Percentiles rank a stretch among this genome's conserved stretches.
phyloP scores from a whole-genome alignment of 2,113 vertebrate genomes.

The Channa argus region DNA sequence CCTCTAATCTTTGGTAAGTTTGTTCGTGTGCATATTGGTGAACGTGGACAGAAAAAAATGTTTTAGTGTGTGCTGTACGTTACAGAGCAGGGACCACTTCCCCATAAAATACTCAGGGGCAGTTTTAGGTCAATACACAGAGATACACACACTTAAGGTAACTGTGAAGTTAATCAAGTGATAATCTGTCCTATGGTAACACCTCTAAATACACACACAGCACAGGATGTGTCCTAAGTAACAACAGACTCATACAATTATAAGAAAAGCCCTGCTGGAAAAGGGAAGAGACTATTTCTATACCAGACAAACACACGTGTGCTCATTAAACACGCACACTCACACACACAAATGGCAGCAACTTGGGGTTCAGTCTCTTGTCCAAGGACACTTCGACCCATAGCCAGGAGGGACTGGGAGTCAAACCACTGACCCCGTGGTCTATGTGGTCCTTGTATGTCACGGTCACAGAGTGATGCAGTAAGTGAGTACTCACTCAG shows the following conservation, averaged over 20 bases:
- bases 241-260: constrained; percentile 9
- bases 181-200: constrained; percentile 32
- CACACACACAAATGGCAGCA: neutral
- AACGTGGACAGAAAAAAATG: neutral
- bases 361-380: too few relatives aligned
- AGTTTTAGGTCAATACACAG: neutral
- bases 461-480: constrained; percentile 1
- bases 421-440: too few relatives aligned
- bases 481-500: constrained; percentile 86
- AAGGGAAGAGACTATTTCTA: too few relatives aligned
- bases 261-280: neutral
- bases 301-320: too few relatives aligned
- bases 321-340: neutral
- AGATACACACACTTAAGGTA: constrained; percentile 1
- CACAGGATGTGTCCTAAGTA: constrained; percentile 23
- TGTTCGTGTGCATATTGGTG: too few relatives aligned
- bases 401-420: too few relatives aligned
- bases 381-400: too few relatives aligned
- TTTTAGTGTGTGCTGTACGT: too few relatives aligned
- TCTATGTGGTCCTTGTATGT: neutral
- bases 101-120: too few relatives aligned
- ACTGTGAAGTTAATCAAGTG: constrained; percentile 29
- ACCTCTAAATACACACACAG: constrained; percentile 17
- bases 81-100: too few relatives aligned
- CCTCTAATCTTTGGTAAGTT: neutral